A percentile compares a stretch with the other conserved stretches of the same genome.
Conservation (phyloP, 2,797 vertebrate genomes). For the Oreonectes daqikongensis region DNA sequence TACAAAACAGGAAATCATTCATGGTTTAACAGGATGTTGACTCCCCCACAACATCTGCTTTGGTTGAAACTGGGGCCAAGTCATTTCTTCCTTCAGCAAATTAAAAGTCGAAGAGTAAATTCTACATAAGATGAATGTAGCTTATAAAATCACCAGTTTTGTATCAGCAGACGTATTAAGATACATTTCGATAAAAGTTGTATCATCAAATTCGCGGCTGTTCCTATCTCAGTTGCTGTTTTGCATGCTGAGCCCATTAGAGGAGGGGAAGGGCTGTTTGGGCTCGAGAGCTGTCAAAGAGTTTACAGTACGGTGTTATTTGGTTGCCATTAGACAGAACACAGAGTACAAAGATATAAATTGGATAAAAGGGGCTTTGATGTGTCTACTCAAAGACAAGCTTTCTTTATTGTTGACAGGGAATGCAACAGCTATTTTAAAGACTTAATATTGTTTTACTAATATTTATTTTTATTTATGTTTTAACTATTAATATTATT, state of each 20-base stretch:
- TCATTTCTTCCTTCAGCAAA: not conserved
- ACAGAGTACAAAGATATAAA: not conserved
- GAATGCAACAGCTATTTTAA: not conserved
- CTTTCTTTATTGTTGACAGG: not conserved
- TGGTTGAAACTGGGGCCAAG: not conserved
- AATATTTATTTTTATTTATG: no score
- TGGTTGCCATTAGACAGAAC: not conserved
- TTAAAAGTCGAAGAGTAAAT: not conserved
- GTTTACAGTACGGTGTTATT: not conserved
- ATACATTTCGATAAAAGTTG: not conserved
- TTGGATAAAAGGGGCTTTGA: not conserved
- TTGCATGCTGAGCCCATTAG: conserved; percentile 31
- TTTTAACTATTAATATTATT: no score
- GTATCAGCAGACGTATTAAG: not conserved
- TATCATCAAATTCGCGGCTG: conserved; percentile 8
- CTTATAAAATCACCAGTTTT: conserved; percentile 1
- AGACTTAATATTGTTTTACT: not conserved
- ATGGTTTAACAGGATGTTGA: conserved; percentile 34
- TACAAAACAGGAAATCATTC: conserved; percentile 23
- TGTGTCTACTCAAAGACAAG: not conserved
- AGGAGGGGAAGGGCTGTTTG: not conserved
- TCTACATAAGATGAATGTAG: not conserved
- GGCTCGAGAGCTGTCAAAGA: conserved; percentile 3
- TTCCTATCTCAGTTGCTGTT: conserved; percentile 1
- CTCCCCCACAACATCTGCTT: conserved; percentile 23